A percentile compares a stretch with the other conserved stretches of the same genome.
phyloP scores from a whole-genome alignment of 1,140 invertebrate species.

The Oncopeltus fasciatus region DNA sequence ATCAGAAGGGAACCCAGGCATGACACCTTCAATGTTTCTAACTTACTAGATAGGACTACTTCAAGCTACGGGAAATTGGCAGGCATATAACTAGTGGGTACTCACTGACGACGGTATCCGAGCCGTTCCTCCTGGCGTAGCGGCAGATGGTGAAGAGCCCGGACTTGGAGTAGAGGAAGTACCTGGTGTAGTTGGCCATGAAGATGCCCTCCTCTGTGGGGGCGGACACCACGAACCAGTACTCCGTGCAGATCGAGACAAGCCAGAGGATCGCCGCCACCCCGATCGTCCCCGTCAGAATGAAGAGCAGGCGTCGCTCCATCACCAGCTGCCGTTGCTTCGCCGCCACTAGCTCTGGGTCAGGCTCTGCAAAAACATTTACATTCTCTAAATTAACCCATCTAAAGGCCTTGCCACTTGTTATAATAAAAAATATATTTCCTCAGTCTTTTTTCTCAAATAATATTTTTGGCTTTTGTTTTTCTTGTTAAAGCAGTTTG shows the following conservation, averaged over 20 bases:
- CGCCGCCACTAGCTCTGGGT: neutral
- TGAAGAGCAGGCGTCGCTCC: constrained; percentile 51
- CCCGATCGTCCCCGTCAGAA: constrained; percentile 49
- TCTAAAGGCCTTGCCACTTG: too few relatives aligned
- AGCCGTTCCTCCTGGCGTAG: constrained; percentile 1
- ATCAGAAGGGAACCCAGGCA: too few relatives aligned
- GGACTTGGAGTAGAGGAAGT: constrained; percentile 43
- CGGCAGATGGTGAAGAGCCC: constrained; percentile 54
- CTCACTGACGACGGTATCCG: neutral
- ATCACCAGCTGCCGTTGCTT: constrained; percentile 30
- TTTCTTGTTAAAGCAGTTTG: too few relatives aligned
- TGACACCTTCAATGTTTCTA: too few relatives aligned
- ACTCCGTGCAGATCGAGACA: constrained; percentile 53
- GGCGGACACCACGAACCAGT: constrained; percentile 47
- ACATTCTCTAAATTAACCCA: too few relatives aligned
- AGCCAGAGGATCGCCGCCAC: constrained; percentile 55
- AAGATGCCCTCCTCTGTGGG: constrained; percentile 37
- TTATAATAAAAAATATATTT: too few relatives aligned
- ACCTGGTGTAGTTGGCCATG: constrained; percentile 37
- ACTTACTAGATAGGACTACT: too few relatives aligned
- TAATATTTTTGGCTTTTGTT: too few relatives aligned
- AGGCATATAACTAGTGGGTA: neutral
- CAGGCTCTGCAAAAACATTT: neutral
- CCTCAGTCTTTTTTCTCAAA: too few relatives aligned
- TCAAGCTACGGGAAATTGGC: too few relatives aligned